Evolutionary conservation across 1,140 invertebrate genomes (phyloP).

Genomic region (Bombus vancouverensis): DNA sequence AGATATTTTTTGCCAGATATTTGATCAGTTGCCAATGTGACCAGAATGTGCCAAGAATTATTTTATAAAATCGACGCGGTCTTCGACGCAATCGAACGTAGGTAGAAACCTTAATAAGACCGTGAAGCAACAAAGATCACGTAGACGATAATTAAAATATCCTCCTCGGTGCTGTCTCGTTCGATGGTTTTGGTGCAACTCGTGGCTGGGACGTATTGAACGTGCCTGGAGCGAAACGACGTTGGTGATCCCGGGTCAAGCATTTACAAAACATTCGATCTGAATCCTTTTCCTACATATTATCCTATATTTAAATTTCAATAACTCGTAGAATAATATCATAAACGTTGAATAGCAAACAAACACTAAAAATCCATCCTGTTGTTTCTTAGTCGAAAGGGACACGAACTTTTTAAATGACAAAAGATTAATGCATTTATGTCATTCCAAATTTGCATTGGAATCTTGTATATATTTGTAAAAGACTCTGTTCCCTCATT

Average conservation of each 20-base stretch:
- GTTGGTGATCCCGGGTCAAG: slow-evolving; percentile 75
- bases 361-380: background rate
- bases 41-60: no score
- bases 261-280: slow-evolving; percentile 65
- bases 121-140: slow-evolving; percentile 73
- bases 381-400: background rate
- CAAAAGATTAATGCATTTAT: background rate
- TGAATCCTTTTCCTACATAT: background rate
- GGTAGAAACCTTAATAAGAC: slow-evolving; percentile 67
- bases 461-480: no score
- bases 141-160: slow-evolving; percentile 77
- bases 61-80: background rate
- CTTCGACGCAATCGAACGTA: slow-evolving; percentile 34
- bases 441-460: background rate
- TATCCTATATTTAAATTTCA: background rate
- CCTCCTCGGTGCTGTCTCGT: slow-evolving; percentile 64
- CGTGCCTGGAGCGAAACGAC: slow-evolving; percentile 73
- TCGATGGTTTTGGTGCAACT: slow-evolving; percentile 72
- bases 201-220: slow-evolving; percentile 68
- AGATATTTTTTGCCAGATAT: background rate
- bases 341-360: background rate
- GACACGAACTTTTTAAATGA: background rate
- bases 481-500: no score
- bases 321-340: background rate
- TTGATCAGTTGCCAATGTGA: background rate